These are phyloP conservation scores for Porites evermanni DNA, from an alignment of 92 coral and sea anemone species.

Conservation along the genomic window DNA sequence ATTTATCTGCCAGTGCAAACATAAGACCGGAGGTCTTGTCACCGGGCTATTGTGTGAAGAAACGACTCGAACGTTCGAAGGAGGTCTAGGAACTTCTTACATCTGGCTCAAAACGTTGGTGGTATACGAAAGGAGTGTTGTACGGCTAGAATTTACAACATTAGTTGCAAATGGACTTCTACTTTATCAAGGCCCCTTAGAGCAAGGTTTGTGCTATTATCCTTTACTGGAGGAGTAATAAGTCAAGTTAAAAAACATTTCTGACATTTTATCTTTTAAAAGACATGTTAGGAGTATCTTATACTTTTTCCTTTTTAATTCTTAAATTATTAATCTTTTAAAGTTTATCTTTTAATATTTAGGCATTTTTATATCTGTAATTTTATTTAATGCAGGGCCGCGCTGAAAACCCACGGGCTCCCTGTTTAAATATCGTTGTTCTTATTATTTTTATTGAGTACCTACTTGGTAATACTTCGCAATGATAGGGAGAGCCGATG, in stretches of 20 bases:
- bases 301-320: too few species aligned
- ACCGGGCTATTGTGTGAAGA: conserved; percentile 87
- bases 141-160: conserved; percentile 87
- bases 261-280: too few species aligned
- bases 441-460: too few species aligned
- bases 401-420: too few species aligned
- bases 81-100: conserved; percentile 78
- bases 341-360: too few species aligned
- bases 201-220: conserved; percentile 39
- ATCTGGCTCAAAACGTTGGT: conserved; percentile 77
- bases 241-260: too few species aligned
- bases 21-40: conserved; percentile 62
- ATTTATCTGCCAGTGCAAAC: conserved; percentile 86
- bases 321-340: too few species aligned
- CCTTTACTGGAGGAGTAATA: too few species aligned
- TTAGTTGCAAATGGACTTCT: conserved; percentile 80
- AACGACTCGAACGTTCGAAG: conserved; percentile 80
- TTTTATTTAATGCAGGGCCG: too few species aligned
- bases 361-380: too few species aligned
- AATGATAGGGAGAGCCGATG: not conserved
- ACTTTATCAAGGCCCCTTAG: conserved; percentile 91
- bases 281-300: too few species aligned
- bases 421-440: too few species aligned
- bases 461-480: not conserved
- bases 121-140: conserved; percentile 66